These are phyloP conservation scores for Asteroscopus sphinx DNA, from an alignment of 2,888 invertebrate genomes.

Conservation along the genomic window DNA sequence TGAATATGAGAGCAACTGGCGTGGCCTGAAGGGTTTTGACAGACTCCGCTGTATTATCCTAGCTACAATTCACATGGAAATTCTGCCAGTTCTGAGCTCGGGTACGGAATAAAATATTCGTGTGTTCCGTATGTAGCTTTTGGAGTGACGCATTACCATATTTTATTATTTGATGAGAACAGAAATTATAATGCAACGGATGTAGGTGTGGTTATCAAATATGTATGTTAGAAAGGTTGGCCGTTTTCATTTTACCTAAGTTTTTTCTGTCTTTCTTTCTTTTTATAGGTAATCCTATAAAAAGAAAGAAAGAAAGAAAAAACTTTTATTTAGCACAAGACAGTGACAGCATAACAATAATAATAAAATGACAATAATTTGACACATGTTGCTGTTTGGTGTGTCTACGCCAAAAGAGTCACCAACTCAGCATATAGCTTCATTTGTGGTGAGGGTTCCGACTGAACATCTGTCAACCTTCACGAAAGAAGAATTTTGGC, in stretches of 20 bases:
- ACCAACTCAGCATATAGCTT: too few species aligned
- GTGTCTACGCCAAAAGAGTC: too few species aligned
- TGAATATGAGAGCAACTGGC: slow-evolving; percentile 67
- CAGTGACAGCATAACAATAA: too few species aligned
- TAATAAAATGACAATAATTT: too few species aligned
- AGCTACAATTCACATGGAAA: slow-evolving; percentile 74
- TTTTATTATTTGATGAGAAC: slow-evolving; percentile 57
- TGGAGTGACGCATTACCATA: slow-evolving; percentile 57
- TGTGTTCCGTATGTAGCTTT: slow-evolving; percentile 40
- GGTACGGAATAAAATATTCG: slow-evolving; percentile 57
- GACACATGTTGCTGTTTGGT: too few species aligned
- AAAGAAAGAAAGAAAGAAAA: too few species aligned
- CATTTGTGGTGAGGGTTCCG: too few species aligned
- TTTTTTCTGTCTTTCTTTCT: too few species aligned
- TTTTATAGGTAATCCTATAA: too few species aligned
- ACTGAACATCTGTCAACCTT: too few species aligned
- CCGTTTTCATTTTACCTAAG: slow-evolving; percentile 9
- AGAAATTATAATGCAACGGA: slow-evolving; percentile 46
- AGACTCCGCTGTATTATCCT: slow-evolving; percentile 68
- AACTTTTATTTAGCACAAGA: too few species aligned
- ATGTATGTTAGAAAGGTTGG: slow-evolving; percentile 20
- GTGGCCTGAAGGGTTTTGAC: slow-evolving; percentile 67
- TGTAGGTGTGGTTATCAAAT: slow-evolving; percentile 28
- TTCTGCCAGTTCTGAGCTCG: slow-evolving; percentile 54
- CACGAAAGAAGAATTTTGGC: too few species aligned